Conservation (phyloP, 2,888 invertebrate species). For the Minunthozetes semirufus region DNA sequence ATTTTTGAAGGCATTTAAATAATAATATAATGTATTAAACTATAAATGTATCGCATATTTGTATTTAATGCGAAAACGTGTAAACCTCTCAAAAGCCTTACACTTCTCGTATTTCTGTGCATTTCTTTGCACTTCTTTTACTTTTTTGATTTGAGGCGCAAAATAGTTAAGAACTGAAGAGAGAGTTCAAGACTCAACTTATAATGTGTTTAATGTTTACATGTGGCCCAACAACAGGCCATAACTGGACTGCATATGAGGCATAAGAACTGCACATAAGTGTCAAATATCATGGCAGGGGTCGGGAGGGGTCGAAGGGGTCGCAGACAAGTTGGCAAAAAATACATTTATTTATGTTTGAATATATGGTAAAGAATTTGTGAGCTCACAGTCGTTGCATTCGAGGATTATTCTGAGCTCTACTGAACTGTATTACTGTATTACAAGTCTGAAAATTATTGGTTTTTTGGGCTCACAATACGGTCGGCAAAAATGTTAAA, state of each 20-base stretch:
- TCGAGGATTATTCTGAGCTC: slow-evolving; percentile 8
- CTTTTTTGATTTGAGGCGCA: not conserved
- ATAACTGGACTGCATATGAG: not conserved
- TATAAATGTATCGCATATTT: slow-evolving; percentile 13
- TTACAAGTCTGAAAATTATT: slow-evolving; percentile 9
- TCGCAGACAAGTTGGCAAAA: slow-evolving; percentile 14
- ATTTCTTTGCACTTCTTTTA: not conserved
- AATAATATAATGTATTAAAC: not conserved
- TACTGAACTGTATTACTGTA: slow-evolving; percentile 14
- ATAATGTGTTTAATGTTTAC: not conserved
- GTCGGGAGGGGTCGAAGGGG: slow-evolving; percentile 13
- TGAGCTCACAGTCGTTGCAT: not conserved
- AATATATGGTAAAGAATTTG: slow-evolving; percentile 2
- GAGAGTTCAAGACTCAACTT: not conserved
- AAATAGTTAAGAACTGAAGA: not conserved
- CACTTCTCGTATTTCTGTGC: not conserved
- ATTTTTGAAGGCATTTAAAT: not conserved
- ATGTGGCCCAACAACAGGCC: not conserved
- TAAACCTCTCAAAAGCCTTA: not conserved
- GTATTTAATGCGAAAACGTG: slow-evolving; percentile 20
- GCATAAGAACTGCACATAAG: slow-evolving; percentile 1
- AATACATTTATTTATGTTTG: slow-evolving; percentile 17
- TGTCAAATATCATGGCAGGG: slow-evolving; percentile 23
- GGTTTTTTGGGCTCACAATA: slow-evolving; percentile 7
- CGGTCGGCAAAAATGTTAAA: not conserved